These are phyloP conservation scores for Dipodomys spectabilis DNA, from an alignment of 2,113 vertebrate genomes.

Conservation along the genomic window DNA sequence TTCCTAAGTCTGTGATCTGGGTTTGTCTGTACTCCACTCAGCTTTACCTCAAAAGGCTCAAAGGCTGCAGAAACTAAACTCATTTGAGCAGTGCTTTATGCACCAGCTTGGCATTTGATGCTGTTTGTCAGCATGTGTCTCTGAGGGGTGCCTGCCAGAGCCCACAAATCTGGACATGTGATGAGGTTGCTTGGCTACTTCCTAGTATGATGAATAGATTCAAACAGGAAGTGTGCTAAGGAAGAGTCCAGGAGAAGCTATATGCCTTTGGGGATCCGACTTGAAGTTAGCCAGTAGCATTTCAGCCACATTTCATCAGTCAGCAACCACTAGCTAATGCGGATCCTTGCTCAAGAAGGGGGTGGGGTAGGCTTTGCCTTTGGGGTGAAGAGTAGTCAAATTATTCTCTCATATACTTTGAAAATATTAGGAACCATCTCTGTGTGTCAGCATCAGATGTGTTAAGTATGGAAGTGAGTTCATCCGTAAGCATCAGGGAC, in stretches of 20 bases:
- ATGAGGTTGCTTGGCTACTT: neutral
- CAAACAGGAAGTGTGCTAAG: neutral
- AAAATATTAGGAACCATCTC: neutral
- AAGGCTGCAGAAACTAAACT: neutral
- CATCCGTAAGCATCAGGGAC: neutral
- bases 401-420: neutral
- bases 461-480: neutral
- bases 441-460: neutral
- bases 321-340: neutral
- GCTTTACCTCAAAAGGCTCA: rapidly evolving
- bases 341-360: neutral
- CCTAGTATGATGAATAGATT: neutral
- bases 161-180: neutral
- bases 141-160: neutral
- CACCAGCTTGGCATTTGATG: neutral
- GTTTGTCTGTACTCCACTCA: neutral
- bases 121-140: neutral
- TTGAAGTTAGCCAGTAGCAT: neutral
- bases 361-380: neutral
- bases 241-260: neutral
- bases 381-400: neutral
- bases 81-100: neutral
- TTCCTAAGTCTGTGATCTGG: neutral
- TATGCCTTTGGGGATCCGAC: neutral
- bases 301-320: neutral